Evolutionary conservation across 2,888 invertebrate genomes (phyloP), one percentile per base, ranked within the genome.

Genomic region (Xanthia togata): DNA sequence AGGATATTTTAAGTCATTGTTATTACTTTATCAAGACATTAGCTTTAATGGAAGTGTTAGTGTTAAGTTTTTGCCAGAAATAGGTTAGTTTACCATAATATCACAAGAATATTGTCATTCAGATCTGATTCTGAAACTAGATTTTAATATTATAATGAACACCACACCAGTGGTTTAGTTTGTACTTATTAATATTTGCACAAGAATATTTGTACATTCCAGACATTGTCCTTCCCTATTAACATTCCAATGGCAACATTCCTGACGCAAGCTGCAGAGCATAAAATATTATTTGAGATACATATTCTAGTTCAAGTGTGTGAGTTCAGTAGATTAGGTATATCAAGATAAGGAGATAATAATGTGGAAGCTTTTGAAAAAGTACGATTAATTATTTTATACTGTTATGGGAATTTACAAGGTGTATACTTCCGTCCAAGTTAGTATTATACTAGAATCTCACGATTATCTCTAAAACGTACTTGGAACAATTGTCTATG

Each of bases 1-100:
- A 79, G 74, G 63, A 69, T 82, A 79, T 71, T 82, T 82, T 82
- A 83, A 85, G 87, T 87, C 82, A 89, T 82, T 87, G 89, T 88
- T 88, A 78, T 79, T 83, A 79, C 76, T 84, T 85, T 82, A 75
- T 73, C 81, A 79, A 82, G 79, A 79, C 76, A 60, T 81, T 86
- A 87, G 88, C 86, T 88, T 89, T 89, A 89, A 86, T 73, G 65
- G 41, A 73, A 67, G 59, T 78, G 74, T 84, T 84, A 83, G 79
- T 73, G 35, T 81, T 84, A 79, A 76, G 78, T 83, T 79, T 77
- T 71, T 85, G 86, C 78, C 83, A 83, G 78, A 75, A 81, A 41
- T 81, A 81, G 72, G 64, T 83, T 76, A 87, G 60, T 69, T 47
- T 71, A 77, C 44, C 50, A 53, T 73, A 62, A 31, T 85, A 60